Evolutionary conservation across 2,888 invertebrate species (phyloP).

Genomic region (Platypus cylindrus): DNA sequence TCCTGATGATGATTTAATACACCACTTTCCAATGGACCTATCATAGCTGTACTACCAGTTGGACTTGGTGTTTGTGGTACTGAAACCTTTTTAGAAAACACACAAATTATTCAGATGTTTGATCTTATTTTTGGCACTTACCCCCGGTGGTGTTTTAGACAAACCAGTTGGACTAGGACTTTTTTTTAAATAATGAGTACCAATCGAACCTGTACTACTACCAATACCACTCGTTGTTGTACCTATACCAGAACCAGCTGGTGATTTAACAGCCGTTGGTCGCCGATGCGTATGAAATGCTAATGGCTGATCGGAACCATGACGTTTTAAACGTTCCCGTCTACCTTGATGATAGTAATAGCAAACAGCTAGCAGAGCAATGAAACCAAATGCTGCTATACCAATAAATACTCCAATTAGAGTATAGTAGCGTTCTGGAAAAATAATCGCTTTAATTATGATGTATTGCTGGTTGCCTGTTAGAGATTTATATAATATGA

Average conservation of each 20-base stretch:
- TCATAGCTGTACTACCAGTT: slow-evolving; percentile 32
- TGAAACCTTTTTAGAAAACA: slow-evolving; percentile 15
- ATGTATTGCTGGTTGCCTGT: too few relatives aligned
- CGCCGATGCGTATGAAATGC: slow-evolving; percentile 61
- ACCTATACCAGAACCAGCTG: slow-evolving; percentile 44
- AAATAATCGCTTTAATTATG: slow-evolving; percentile 1
- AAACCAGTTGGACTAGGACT: slow-evolving; percentile 77
- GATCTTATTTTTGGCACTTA: slow-evolving; percentile 19
- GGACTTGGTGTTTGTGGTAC: slow-evolving; percentile 35
- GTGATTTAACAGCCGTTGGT: slow-evolving; percentile 75
- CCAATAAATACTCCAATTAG: slow-evolving; percentile 52
- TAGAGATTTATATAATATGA: too few relatives aligned
- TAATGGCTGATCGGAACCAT: slow-evolving; percentile 46
- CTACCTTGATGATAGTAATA: slow-evolving; percentile 50
- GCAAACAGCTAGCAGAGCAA: slow-evolving; percentile 49
- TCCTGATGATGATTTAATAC: slow-evolving; percentile 22
- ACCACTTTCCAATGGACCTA: slow-evolving; percentile 31
- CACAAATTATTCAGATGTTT: background rate
- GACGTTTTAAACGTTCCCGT: slow-evolving; percentile 30
- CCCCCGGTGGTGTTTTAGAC: slow-evolving; percentile 44
- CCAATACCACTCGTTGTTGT: too few relatives aligned
- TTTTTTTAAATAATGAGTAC: slow-evolving; percentile 80
- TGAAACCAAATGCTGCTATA: slow-evolving; percentile 43
- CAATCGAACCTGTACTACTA: too few relatives aligned
- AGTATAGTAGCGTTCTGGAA: slow-evolving; percentile 33